Percentiles rank a stretch among this genome's conserved stretches.
Conservation (phyloP, 2,797 vertebrate genomes). For the Glossophaga mutica region DNA sequence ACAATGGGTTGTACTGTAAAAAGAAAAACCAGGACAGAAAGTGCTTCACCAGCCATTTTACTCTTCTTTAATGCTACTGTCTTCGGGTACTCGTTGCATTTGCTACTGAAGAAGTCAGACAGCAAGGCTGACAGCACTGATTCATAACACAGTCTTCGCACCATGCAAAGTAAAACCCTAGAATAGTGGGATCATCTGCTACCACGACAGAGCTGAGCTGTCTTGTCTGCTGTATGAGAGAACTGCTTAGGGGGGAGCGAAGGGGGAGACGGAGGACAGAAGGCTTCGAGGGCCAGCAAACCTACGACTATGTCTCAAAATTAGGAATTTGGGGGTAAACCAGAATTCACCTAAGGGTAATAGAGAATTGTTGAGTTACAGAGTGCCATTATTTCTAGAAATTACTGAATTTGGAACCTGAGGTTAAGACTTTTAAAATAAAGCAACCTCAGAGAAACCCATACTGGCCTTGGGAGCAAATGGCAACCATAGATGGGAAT, state of each 20-base stretch:
- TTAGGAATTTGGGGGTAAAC: constrained; percentile 3
- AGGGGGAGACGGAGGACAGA: neutral
- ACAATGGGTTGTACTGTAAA: neutral
- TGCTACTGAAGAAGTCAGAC: neutral
- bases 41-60: constrained; percentile 35
- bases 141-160: constrained; percentile 24
- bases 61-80: constrained; percentile 53
- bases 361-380: neutral
- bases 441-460: constrained; percentile 18
- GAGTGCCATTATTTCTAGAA: constrained; percentile 43
- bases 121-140: constrained; percentile 35
- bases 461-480: constrained; percentile 50
- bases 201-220: neutral
- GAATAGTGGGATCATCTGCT: neutral
- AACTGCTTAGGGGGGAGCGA: neutral
- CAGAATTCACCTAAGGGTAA: constrained; percentile 15
- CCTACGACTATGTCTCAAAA: neutral
- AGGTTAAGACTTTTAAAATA: constrained; percentile 45
- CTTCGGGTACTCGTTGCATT: constrained; percentile 28
- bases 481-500: neutral
- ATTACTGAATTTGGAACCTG: constrained; percentile 51
- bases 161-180: constrained; percentile 42
- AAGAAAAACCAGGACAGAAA: constrained; percentile 52
- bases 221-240: neutral
- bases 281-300: neutral